Evolutionary conservation across 2,888 invertebrate genomes (phyloP).

Genomic region (Anorthoa munda): DNA sequence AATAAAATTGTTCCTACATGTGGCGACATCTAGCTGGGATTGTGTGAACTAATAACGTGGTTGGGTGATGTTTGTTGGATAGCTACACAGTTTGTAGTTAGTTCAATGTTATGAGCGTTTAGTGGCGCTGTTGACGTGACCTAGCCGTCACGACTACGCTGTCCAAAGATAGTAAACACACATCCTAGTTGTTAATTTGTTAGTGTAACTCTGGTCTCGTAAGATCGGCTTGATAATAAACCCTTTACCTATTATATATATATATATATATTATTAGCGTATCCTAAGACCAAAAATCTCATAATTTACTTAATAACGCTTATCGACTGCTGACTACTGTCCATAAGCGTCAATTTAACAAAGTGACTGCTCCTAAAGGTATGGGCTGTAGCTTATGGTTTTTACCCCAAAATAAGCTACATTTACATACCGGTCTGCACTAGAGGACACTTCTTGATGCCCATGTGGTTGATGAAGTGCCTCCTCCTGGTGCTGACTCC

Average conservation of each 20-base stretch:
- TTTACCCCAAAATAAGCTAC: no score
- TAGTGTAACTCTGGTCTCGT: no score
- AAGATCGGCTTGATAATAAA: no score
- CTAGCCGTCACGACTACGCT: no score
- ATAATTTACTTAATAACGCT: no score
- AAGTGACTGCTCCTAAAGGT: no score
- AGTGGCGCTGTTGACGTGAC: background rate
- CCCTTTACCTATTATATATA: no score
- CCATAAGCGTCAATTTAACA: no score
- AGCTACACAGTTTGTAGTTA: background rate
- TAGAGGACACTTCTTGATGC: conserved; percentile 95
- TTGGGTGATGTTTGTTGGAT: background rate
- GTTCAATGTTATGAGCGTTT: background rate
- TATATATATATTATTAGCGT: no score
- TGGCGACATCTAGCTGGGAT: conserved; percentile 35
- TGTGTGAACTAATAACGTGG: conserved; percentile 13
- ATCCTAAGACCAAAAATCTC: no score
- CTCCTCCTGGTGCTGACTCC: conserved; percentile 95
- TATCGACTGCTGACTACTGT: no score
- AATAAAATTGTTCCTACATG: background rate
- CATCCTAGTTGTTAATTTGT: background rate
- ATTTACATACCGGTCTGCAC: conserved; percentile 89
- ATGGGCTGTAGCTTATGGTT: no score
- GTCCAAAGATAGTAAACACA: background rate
- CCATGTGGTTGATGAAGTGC: conserved; percentile 94